Conservation (phyloP, 2,113 vertebrate genomes). For the Muntiacus reevesi region DNA sequence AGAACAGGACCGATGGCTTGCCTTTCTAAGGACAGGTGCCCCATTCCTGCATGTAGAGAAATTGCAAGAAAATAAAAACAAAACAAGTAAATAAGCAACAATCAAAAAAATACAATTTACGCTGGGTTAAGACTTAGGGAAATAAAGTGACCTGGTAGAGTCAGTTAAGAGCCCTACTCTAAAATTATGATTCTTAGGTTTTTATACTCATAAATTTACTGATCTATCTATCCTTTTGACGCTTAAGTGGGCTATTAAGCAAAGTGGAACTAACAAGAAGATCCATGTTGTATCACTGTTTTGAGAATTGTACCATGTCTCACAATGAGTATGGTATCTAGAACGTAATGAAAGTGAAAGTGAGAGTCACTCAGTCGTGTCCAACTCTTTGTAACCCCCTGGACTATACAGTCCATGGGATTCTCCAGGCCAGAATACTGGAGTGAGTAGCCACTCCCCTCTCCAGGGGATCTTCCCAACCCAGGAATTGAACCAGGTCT, state of each 20-base stretch:
- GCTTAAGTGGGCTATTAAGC: not conserved
- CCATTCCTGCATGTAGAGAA: not conserved
- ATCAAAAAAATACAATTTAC: not conserved
- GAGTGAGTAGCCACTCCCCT: no score
- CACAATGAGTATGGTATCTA: not conserved
- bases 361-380: not conserved
- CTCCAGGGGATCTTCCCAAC: no score
- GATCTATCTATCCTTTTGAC: not conserved
- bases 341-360: not conserved
- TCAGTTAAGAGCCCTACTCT: not conserved
- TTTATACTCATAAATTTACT: not conserved
- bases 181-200: not conserved
- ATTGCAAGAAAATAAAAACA: not conserved
- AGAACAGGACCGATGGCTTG: not conserved
- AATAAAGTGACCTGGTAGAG: not conserved
- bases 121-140: not conserved
- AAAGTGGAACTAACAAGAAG: not conserved
- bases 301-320: not conserved
- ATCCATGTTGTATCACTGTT: not conserved
- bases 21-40: not conserved
- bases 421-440: not conserved
- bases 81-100: not conserved
- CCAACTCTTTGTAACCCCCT: not conserved
- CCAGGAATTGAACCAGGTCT: no score
- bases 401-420: not conserved